Conservation (phyloP, 1,140 invertebrate genomes). For the Lepidurus couesii region DNA sequence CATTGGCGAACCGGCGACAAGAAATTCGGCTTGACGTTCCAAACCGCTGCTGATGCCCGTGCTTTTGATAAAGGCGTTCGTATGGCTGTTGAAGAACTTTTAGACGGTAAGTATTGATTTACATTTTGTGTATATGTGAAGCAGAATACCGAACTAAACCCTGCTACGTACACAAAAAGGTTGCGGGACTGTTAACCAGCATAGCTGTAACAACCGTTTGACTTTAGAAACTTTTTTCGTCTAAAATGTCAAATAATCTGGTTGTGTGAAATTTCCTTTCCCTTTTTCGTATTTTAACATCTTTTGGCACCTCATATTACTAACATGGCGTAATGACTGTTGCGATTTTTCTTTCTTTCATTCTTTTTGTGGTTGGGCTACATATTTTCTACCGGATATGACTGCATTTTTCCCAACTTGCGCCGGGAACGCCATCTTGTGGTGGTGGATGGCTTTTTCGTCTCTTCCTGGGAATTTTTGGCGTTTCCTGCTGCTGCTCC, state of each 20-base stretch:
- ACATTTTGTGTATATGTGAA: background rate
- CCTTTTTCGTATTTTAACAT: too few species aligned
- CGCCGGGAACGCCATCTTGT: background rate
- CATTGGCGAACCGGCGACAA: slow-evolving; percentile 94
- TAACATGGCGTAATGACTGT: background rate
- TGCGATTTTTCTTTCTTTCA: background rate
- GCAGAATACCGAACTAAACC: too few species aligned
- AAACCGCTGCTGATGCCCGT: slow-evolving; percentile 84
- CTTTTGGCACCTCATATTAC: background rate
- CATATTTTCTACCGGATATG: background rate
- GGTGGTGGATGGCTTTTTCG: background rate
- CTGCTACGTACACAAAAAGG: too few species aligned
- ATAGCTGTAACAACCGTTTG: too few species aligned
- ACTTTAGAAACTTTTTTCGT: too few species aligned
- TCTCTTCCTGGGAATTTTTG: background rate
- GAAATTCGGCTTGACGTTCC: slow-evolving; percentile 90
- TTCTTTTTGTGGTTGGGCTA: background rate
- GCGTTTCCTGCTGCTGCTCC: background rate
- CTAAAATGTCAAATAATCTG: too few species aligned
- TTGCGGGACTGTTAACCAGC: too few species aligned
- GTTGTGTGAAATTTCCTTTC: too few species aligned
- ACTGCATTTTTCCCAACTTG: background rate
- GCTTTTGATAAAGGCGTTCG: slow-evolving; percentile 90
- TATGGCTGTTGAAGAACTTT: slow-evolving; percentile 79
- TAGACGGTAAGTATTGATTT: slow-evolving; percentile 65